Percentiles rank a stretch among this genome's conserved stretches.
These are phyloP conservation scores for Mongoloraphidia duomilia DNA, from an alignment of 2,888 invertebrate genomes.

Conservation along the genomic window DNA sequence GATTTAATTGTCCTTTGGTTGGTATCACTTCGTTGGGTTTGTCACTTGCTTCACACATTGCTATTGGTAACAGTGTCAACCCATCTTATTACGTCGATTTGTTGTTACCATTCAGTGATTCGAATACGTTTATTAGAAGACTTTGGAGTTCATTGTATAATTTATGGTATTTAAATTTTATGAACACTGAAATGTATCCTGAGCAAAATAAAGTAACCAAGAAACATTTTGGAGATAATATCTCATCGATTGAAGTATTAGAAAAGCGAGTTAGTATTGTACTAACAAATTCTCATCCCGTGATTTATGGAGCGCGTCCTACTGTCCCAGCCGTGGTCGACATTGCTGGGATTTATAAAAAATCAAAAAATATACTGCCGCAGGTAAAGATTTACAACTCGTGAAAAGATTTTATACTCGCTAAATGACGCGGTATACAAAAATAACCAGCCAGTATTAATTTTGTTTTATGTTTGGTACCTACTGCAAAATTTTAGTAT, in stretches of 20 bases:
- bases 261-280: conserved; percentile 11
- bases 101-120: conserved; percentile 9
- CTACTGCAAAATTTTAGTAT: not conserved
- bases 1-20: conserved; percentile 24
- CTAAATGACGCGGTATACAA: no score
- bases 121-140: conserved; percentile 11
- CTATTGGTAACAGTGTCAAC: conserved; percentile 23
- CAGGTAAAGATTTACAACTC: not conserved
- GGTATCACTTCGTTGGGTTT: conserved; percentile 23
- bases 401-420: not conserved
- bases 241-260: conserved; percentile 9
- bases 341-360: conserved; percentile 13
- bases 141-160: conserved; percentile 5
- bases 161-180: conserved; percentile 5
- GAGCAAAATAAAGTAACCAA: conserved; percentile 7
- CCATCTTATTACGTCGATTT: conserved; percentile 15
- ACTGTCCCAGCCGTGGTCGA: conserved; percentile 11
- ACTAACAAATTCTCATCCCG: conserved; percentile 11
- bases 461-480: not conserved
- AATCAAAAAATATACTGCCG: not conserved
- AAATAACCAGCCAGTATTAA: not conserved
- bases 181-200: conserved; percentile 1
- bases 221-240: conserved; percentile 11
- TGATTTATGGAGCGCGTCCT: conserved; percentile 8
- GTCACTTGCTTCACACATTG: conserved; percentile 18